Conservation (phyloP, 2,888 invertebrate species). For the Masnerella sp. region DNA sequence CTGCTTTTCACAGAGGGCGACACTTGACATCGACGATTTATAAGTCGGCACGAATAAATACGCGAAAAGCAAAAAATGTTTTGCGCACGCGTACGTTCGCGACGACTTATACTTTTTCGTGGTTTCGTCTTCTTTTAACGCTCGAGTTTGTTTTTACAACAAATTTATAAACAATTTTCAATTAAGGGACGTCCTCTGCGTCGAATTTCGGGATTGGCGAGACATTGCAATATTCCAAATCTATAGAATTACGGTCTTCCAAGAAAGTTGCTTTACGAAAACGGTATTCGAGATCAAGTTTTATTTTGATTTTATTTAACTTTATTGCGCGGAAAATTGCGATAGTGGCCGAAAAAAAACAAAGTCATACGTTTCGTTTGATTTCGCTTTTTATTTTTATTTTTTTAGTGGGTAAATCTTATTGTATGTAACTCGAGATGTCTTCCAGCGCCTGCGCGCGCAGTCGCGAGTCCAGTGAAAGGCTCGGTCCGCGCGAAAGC, state of each 20-base stretch:
- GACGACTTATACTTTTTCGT: slow-evolving; percentile 11
- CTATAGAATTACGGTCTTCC: slow-evolving; percentile 48
- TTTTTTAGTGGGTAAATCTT: slow-evolving; percentile 12
- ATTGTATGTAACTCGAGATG: slow-evolving; percentile 40
- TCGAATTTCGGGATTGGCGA: slow-evolving; percentile 67
- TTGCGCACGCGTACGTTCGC: not conserved
- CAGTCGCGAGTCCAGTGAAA: slow-evolving; percentile 44
- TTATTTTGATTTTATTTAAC: slow-evolving; percentile 22
- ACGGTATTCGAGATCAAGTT: slow-evolving; percentile 8
- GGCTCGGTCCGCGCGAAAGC: slow-evolving; percentile 45
- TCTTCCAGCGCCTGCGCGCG: slow-evolving; percentile 49
- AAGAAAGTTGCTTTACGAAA: slow-evolving; percentile 3
- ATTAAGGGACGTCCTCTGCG: not conserved
- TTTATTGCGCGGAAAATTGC: slow-evolving; percentile 11
- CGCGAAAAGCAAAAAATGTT: slow-evolving; percentile 21
- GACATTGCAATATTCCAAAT: slow-evolving; percentile 74
- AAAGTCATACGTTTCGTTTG: not conserved
- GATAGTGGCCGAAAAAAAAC: not conserved
- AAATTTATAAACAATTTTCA: not conserved
- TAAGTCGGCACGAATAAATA: slow-evolving; percentile 10
- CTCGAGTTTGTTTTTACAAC: not conserved
- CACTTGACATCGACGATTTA: slow-evolving; percentile 19
- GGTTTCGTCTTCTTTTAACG: not conserved
- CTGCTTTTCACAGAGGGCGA: slow-evolving; percentile 9
- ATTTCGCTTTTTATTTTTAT: slow-evolving; percentile 6